These are phyloP conservation scores for Arenicola marina DNA, from an alignment of 2,888 invertebrate genomes.

Conservation along the genomic window DNA sequence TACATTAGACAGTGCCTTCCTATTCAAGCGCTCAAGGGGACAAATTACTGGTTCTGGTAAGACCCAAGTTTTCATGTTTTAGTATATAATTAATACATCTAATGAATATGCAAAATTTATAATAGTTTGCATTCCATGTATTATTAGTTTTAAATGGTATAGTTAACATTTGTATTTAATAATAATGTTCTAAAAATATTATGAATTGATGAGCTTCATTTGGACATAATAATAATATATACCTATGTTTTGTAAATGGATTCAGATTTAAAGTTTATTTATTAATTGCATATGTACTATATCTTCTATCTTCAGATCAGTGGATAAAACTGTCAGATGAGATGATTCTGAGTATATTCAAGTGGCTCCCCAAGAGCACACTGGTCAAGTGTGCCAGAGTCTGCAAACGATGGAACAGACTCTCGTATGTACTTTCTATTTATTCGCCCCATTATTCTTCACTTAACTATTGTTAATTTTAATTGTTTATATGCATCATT, in stretches of 20 bases:
- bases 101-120: too few relatives aligned
- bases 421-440: constrained; percentile 65
- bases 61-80: too few relatives aligned
- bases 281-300: not conserved
- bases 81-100: too few relatives aligned
- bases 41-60: too few relatives aligned
- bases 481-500: too few relatives aligned
- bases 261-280: not conserved
- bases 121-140: too few relatives aligned
- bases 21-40: too few relatives aligned
- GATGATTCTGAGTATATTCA: constrained; percentile 77
- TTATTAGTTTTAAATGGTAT: not conserved
- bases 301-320: constrained; percentile 64
- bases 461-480: too few relatives aligned
- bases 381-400: constrained; percentile 76
- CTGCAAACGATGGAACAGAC: constrained; percentile 75
- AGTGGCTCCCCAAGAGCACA: constrained; percentile 79
- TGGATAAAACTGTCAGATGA: constrained; percentile 83
- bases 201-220: not conserved
- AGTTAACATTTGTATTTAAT: not conserved
- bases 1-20: too few relatives aligned
- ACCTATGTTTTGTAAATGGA: not conserved
- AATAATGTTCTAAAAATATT: not conserved
- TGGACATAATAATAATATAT: not conserved
- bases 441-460: too few relatives aligned